Conservation (phyloP, 2,113 vertebrate genomes). For the Cavia aperea region DNA sequence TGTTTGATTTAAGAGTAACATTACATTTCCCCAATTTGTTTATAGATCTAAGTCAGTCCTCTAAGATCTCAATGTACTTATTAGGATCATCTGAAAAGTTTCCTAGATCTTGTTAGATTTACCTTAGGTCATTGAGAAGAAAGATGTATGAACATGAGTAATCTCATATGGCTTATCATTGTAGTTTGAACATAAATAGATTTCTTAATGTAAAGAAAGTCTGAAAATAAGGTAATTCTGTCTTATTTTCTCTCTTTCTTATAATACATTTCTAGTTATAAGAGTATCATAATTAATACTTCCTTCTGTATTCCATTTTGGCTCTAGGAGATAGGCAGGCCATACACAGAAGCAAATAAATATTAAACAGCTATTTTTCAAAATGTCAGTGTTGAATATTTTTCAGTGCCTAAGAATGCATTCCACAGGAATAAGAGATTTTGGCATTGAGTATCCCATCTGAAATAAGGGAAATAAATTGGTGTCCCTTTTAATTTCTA, state of each 20-base stretch:
- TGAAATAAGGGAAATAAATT: not conserved
- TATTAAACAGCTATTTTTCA: not conserved
- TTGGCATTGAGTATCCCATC: not conserved
- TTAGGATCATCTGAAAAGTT: not conserved
- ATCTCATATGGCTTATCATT: not conserved
- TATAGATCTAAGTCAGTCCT: not conserved
- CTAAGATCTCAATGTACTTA: not conserved
- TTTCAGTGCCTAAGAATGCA: no score
- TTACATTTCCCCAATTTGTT: not conserved
- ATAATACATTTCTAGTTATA: not conserved
- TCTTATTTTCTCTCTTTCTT: not conserved
- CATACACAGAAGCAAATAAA: not conserved
- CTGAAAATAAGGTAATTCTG: not conserved
- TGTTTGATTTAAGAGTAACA: not conserved
- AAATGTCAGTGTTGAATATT: no score
- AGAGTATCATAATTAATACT: not conserved
- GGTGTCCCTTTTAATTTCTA: not conserved
- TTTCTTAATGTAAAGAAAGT: not conserved
- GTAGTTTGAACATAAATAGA: not conserved
- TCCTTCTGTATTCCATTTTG: no score
- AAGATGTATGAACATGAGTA: not conserved
- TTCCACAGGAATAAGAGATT: not conserved
- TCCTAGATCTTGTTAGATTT: not conserved
- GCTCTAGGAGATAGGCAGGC: not conserved
- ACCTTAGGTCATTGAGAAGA: not conserved